These are phyloP conservation scores for Lophotis ruficrista DNA, from an alignment of 2,113 vertebrate species.

Conservation along the genomic window DNA sequence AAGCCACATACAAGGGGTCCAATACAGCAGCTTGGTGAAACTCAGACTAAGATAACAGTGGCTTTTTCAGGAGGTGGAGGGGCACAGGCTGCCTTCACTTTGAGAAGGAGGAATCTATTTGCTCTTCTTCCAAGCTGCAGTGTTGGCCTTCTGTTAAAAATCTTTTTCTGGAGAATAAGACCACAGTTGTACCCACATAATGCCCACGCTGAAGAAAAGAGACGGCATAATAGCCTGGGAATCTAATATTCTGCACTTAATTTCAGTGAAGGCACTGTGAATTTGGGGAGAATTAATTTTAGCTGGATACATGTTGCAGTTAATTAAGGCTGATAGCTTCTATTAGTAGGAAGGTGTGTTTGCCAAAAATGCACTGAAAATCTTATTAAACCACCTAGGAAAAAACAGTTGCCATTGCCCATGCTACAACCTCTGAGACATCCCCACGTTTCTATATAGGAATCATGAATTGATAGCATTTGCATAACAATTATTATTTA, in stretches of 20 bases:
- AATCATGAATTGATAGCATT: not conserved
- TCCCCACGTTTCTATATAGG: not conserved
- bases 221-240: not conserved
- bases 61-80: not conserved
- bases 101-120: not conserved
- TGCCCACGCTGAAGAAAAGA: not conserved
- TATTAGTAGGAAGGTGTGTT: not conserved
- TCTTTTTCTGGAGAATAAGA: not conserved
- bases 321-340: constrained; percentile 32
- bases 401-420: not conserved
- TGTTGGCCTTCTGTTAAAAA: not conserved
- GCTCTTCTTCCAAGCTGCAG: not conserved
- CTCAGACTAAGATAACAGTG: not conserved
- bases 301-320: not conserved
- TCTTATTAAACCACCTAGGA: constrained; percentile 8
- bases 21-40: not conserved
- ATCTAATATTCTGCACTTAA: not conserved
- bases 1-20: not conserved
- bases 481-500: constrained; percentile 18
- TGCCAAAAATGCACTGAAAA: constrained; percentile 10
- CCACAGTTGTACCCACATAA: not conserved
- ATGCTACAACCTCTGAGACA: not conserved
- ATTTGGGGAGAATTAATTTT: constrained; percentile 32
- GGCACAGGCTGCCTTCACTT: not conserved
- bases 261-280: not conserved